Evolutionary conservation across 30 jellyfish, hydroid and myxozoan species (phyloP).

Genomic region (Turritopsis rubra): DNA sequence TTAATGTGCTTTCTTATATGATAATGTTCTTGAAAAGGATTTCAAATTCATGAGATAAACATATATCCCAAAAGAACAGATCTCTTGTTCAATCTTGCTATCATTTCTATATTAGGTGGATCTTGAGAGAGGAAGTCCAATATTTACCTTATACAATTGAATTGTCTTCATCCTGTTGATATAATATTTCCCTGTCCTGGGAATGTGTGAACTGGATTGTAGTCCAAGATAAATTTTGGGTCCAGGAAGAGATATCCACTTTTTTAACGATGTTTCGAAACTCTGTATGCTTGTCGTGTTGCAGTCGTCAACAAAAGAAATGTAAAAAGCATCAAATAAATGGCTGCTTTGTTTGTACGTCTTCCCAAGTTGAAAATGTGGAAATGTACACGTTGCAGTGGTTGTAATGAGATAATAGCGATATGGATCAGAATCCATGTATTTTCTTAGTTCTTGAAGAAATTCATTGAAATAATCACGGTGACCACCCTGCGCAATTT

Average conservation of each 20-base stretch:
- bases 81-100: no score
- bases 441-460: slow-evolving; percentile 8
- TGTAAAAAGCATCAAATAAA: slow-evolving; percentile 11
- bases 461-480: slow-evolving; percentile 19
- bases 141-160: not conserved
- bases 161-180: not conserved
- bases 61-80: not conserved
- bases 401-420: slow-evolving; percentile 18
- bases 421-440: slow-evolving; percentile 4
- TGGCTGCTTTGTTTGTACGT: not conserved
- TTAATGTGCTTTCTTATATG: no score
- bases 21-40: not conserved
- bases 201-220: not conserved
- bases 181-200: not conserved
- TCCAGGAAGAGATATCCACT: slow-evolving; percentile 6
- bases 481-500: not conserved
- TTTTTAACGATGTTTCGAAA: not conserved
- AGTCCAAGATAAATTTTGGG: slow-evolving; percentile 1
- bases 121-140: no score
- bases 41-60: not conserved
- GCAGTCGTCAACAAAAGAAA: slow-evolving; percentile 24
- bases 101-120: no score
- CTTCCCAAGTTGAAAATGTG: not conserved
- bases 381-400: slow-evolving; percentile 7
- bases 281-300: not conserved